Evolutionary conservation across 2,888 invertebrate species (phyloP), one percentile per base, ranked within the genome.

Genomic region (Microplitis deprimator): DNA sequence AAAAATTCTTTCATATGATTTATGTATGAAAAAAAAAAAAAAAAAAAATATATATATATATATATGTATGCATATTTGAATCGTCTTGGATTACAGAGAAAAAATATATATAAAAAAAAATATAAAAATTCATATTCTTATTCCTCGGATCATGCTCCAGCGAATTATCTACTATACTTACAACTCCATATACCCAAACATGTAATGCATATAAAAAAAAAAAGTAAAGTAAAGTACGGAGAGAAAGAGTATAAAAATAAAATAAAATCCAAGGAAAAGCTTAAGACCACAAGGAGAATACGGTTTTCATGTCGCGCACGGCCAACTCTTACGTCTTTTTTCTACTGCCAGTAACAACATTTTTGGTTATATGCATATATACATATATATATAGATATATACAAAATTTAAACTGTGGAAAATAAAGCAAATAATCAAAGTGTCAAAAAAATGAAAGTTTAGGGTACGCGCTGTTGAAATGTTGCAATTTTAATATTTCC

Each of bases 401-500:
- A 29, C 3, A 29, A 29, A 29, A 29, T 29, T 29, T 29, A 29
- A 29, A 29, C 29, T 29, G 29, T 29, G 29, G 3, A 29, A 29
- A 29, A 29, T 29, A 29, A 29, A 29, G 29, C 29, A 29, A 29
- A 29, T 29, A 29, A 29, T 29, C 3, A 29, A 20, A 1, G 29
- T 29, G 29, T 68, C 41, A 16, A 68, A 68, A 68, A 39, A 39
- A 17, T 6, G 50, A n/a, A 50, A 50, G 13, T 13, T 50, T 50
- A 4, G 8, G 8, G 50, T 86, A 85, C 87, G 83, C 86, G 80
- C 81, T 77, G 80, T 77, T 50, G 29, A 83, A 81, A 81, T 78
- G 75, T 82, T 78, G 82, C 83, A 83, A 84, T 86, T 87, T 87
- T 85, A 83, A 85, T 84, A 82, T 87, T 84, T 83, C 83, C 84